Evolutionary conservation across 1,140 invertebrate species (phyloP).

Genomic region (Drosophila nikananu): DNA sequence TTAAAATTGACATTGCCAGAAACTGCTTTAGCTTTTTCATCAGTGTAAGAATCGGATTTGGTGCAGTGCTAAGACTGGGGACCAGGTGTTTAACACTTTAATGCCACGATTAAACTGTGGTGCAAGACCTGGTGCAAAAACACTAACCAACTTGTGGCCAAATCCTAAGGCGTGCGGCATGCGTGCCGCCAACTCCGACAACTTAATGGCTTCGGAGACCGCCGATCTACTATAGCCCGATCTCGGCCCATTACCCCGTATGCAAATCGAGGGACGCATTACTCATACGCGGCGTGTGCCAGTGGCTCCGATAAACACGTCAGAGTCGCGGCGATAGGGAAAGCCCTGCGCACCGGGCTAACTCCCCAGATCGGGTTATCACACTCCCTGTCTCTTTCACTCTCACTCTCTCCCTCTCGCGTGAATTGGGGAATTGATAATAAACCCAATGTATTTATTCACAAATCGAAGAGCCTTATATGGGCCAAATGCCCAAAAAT

Average conservation of each 20-base stretch:
- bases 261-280: slow-evolving; percentile 32
- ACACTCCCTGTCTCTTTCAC: neutral
- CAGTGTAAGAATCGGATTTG: slow-evolving; percentile 20
- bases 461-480: slow-evolving; percentile 3
- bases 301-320: slow-evolving; percentile 4
- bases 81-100: slow-evolving; percentile 38
- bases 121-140: slow-evolving; percentile 31
- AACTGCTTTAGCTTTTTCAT: neutral
- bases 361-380: slow-evolving; percentile 11
- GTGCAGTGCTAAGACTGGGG: slow-evolving; percentile 28
- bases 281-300: slow-evolving; percentile 62
- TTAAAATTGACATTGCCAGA: neutral
- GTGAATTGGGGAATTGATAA: neutral
- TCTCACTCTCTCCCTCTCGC: neutral
- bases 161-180: slow-evolving; percentile 39
- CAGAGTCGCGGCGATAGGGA: slow-evolving; percentile 10
- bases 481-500: neutral
- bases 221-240: slow-evolving; percentile 22
- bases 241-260: slow-evolving; percentile 4
- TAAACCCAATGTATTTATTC: slow-evolving; percentile 1
- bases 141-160: slow-evolving; percentile 14
- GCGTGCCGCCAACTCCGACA: slow-evolving; percentile 58
- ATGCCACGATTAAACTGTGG: slow-evolving; percentile 45
- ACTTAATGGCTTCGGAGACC: slow-evolving; percentile 36
- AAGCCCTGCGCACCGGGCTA: slow-evolving; percentile 18